phyloP scores from a whole-genome alignment of 1,140 invertebrate genomes.

The Drosophila mojavensis region DNA sequence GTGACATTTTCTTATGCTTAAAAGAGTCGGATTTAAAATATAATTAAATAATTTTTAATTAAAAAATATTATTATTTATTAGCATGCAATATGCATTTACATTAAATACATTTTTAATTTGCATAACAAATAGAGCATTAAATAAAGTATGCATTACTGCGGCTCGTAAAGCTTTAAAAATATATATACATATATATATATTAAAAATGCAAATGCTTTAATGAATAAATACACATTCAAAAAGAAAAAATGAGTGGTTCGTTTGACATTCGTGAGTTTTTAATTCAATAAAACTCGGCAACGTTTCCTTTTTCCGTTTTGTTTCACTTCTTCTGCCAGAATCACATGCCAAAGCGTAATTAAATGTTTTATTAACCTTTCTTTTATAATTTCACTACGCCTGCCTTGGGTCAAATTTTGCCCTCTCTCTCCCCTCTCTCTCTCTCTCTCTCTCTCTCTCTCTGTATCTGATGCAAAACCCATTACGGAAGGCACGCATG shows the following conservation, averaged over 20 bases:
- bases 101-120: too few species aligned
- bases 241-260: not conserved
- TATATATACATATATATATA: not conserved
- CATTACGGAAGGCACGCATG: constrained; percentile 48
- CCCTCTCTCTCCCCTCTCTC: not conserved
- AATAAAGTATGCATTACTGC: too few species aligned
- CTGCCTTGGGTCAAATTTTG: not conserved
- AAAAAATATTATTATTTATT: too few species aligned
- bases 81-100: constrained; percentile 2
- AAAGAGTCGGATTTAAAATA: too few species aligned
- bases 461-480: constrained; percentile 33
- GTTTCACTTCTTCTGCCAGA: not conserved
- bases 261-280: not conserved
- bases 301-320: too few species aligned
- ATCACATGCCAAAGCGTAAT: constrained; percentile 5
- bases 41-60: not conserved
- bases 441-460: too few species aligned
- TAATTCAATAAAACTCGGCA: not conserved
- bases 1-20: too few species aligned
- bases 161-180: not conserved
- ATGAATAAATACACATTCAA: not conserved
- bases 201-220: not conserved
- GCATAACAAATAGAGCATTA: too few species aligned
- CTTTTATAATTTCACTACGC: not conserved
- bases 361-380: constrained; percentile 21